Evolutionary conservation across 2,797 vertebrate genomes (phyloP).

Genomic region (Dromococcyx pavoninus): DNA sequence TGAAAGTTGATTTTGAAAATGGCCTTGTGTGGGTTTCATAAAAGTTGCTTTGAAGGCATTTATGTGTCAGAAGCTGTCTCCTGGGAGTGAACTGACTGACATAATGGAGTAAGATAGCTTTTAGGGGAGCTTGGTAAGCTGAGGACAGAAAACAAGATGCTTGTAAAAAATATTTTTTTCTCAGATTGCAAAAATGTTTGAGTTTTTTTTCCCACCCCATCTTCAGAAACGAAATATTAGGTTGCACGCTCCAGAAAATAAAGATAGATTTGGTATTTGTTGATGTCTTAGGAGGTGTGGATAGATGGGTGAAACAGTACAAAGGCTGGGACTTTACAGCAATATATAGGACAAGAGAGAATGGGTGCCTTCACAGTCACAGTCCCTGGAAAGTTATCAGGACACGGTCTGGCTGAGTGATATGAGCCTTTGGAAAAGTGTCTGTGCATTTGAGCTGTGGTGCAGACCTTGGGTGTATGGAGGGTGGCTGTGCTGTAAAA

Average conservation of each 20-base stretch:
- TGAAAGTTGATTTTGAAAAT: neutral
- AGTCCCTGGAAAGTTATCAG: neutral
- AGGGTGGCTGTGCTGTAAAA: neutral
- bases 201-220: neutral
- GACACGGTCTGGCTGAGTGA: neutral
- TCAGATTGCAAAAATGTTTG: neutral
- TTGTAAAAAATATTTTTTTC: neutral
- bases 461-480: neutral
- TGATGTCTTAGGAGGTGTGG: neutral
- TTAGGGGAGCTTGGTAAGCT: neutral
- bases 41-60: neutral
- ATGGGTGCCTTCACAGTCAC: neutral
- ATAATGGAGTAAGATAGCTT: neutral
- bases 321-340: neutral
- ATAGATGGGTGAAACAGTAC: neutral
- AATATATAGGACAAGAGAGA: neutral
- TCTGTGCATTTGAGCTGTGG: fast-evolving
- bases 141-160: neutral
- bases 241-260: neutral
- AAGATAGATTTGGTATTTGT: neutral
- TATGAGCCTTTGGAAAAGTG: neutral
- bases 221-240: neutral
- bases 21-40: neutral
- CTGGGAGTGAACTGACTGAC: neutral
- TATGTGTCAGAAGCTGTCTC: neutral